Evolutionary conservation across 35 echinoderm and acorn worm species (phyloP).

Genomic region (Ophioderma brevispina): DNA sequence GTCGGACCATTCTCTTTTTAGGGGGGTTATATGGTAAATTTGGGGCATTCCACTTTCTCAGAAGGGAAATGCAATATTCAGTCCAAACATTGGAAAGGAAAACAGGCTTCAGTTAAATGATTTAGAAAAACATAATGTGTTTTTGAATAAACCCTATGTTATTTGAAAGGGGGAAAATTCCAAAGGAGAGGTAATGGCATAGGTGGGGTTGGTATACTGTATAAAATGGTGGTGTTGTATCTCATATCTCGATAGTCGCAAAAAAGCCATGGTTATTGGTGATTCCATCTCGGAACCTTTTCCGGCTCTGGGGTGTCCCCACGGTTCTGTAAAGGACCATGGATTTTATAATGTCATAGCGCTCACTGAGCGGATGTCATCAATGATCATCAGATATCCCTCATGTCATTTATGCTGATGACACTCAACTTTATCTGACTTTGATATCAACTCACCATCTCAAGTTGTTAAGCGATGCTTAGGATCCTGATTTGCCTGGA

Average conservation of each 20-base stretch:
- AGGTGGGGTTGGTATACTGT: not conserved
- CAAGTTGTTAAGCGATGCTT: too few relatives aligned
- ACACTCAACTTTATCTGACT: slow-evolving; percentile 2
- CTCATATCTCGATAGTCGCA: not conserved
- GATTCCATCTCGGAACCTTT: not conserved
- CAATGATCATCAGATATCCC: not conserved
- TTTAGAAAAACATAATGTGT: too few relatives aligned
- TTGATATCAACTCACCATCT: not conserved
- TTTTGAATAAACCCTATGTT: not conserved
- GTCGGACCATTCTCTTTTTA: too few relatives aligned
- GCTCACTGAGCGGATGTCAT: not conserved
- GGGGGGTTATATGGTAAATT: too few relatives aligned
- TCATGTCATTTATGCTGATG: not conserved
- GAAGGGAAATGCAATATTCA: too few relatives aligned
- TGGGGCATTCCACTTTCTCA: too few relatives aligned
- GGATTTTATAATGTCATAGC: not conserved
- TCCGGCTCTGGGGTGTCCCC: not conserved
- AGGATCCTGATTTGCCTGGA: too few relatives aligned
- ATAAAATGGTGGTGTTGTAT: too few relatives aligned
- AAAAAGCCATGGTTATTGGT: not conserved
- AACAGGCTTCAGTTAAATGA: too few relatives aligned
- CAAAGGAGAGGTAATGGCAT: not conserved
- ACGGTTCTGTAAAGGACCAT: slow-evolving; percentile 7
- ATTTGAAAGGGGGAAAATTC: slow-evolving; percentile 1
- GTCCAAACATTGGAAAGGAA: too few relatives aligned